These are phyloP conservation scores for Zonitis immaculata DNA, from an alignment of 2,888 invertebrate species.

Conservation along the genomic window DNA sequence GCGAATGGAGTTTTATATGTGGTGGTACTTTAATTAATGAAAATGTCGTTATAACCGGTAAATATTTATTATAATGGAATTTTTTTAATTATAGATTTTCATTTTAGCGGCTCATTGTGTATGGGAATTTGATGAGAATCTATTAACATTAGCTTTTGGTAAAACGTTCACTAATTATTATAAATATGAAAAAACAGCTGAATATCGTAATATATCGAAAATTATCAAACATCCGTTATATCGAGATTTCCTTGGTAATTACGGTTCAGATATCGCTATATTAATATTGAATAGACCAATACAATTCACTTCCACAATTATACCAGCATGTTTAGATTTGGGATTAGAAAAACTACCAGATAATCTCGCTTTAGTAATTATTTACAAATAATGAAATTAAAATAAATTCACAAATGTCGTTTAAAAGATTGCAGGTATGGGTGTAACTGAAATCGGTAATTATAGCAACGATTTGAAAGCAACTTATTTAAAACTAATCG, in stretches of 20 bases:
- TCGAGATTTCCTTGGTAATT: constrained; percentile 51
- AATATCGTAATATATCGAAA: constrained; percentile 43
- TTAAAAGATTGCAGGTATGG: constrained; percentile 60
- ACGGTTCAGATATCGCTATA: constrained; percentile 56
- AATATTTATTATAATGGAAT: neutral
- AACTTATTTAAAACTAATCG: constrained; percentile 51
- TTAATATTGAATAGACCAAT: constrained; percentile 47
- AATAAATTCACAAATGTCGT: neutral
- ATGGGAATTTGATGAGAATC: constrained; percentile 41
- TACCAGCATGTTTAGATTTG: constrained; percentile 54
- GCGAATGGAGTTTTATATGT: constrained; percentile 52
- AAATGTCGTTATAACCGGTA: constrained; percentile 44
- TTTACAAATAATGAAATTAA: no score
- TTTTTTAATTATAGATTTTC: neutral
- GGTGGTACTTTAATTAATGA: constrained; percentile 54
- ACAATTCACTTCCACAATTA: constrained; percentile 46
- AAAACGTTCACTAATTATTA: constrained; percentile 42
- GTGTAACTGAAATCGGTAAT: constrained; percentile 55
- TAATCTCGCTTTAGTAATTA: neutral
- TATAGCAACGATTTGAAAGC: constrained; percentile 51
- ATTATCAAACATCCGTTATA: constrained; percentile 50
- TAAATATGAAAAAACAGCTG: constrained; percentile 31
- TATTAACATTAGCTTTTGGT: constrained; percentile 42
- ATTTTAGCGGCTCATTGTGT: constrained; percentile 47
- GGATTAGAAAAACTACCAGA: constrained; percentile 17